Conservation (phyloP, 2,113 vertebrate genomes). For the Pteruthius melanotis region DNA sequence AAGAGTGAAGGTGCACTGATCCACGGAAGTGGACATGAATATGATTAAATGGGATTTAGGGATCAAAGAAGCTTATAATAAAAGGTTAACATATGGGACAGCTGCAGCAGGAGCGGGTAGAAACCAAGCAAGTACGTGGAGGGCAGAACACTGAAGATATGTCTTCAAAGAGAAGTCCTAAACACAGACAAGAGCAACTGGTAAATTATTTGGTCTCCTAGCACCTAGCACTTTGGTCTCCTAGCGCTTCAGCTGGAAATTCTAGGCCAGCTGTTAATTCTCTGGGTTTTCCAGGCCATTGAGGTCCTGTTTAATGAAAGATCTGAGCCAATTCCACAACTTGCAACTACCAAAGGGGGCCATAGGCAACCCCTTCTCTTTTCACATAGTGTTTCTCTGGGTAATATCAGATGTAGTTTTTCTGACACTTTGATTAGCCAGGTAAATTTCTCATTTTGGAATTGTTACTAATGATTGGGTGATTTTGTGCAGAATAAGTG, state of each 20-base stretch:
- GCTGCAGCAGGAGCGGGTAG: background rate
- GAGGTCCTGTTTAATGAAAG: background rate
- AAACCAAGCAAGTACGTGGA: rapidly evolving
- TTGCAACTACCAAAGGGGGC: background rate
- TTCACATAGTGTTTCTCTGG: background rate
- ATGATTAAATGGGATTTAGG: background rate
- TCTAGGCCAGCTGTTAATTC: background rate
- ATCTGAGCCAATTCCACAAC: background rate
- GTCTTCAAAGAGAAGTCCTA: background rate
- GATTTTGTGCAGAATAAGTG: background rate
- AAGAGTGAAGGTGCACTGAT: background rate
- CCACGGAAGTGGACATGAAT: background rate
- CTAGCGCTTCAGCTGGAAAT: background rate
- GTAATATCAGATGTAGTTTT: rapidly evolving
- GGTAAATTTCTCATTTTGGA: background rate
- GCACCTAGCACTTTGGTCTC: background rate
- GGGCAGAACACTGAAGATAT: background rate
- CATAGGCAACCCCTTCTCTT: background rate
- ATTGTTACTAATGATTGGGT: background rate
- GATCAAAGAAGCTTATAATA: background rate
- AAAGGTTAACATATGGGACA: background rate
- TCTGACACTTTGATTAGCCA: background rate
- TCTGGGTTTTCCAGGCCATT: background rate
- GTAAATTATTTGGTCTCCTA: background rate
- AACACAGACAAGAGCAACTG: background rate